Evolutionary conservation across 1,140 invertebrate species (phyloP).

Genomic region (Leptinotarsa undecemlineata): DNA sequence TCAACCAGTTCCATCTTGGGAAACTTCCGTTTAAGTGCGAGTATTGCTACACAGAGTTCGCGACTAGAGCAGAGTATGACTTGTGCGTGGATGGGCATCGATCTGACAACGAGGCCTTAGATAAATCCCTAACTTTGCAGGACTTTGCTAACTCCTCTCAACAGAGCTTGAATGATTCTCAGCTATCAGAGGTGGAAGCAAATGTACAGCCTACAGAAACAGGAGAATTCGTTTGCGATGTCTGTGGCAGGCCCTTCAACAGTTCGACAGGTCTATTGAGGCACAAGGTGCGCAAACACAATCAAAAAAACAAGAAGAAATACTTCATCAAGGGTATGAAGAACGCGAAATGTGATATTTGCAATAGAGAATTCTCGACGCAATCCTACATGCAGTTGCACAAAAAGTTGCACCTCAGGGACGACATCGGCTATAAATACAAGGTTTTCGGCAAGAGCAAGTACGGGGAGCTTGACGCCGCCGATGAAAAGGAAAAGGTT

Average conservation of each 20-base stretch:
- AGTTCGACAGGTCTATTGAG: slow-evolving; percentile 43
- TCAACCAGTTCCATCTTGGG: slow-evolving; percentile 47
- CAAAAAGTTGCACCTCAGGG: slow-evolving; percentile 47
- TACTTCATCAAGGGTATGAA: slow-evolving; percentile 53
- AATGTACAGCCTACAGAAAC: slow-evolving; percentile 32
- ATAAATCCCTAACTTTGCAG: slow-evolving; percentile 45
- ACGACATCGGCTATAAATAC: slow-evolving; percentile 48
- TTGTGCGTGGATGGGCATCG: slow-evolving; percentile 43
- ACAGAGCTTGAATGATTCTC: background rate
- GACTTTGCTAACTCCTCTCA: slow-evolving; percentile 37
- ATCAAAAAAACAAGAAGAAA: slow-evolving; percentile 48
- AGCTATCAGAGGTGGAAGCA: slow-evolving; percentile 19
- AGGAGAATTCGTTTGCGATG: slow-evolving; percentile 42
- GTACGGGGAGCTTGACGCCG: slow-evolving; percentile 29
- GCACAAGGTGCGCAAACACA: slow-evolving; percentile 48
- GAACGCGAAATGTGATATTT: slow-evolving; percentile 51
- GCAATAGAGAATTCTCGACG: slow-evolving; percentile 50
- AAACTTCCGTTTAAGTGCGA: slow-evolving; percentile 49
- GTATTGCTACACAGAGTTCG: slow-evolving; percentile 43
- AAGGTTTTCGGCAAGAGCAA: slow-evolving; percentile 47
- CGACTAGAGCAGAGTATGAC: slow-evolving; percentile 41
- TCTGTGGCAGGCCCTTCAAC: slow-evolving; percentile 44
- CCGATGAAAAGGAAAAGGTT: slow-evolving; percentile 28
- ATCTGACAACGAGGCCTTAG: slow-evolving; percentile 27
- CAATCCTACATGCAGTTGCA: slow-evolving; percentile 50